Conservation (phyloP, 2,113 vertebrate species). For the Bungarus multicinctus region DNA sequence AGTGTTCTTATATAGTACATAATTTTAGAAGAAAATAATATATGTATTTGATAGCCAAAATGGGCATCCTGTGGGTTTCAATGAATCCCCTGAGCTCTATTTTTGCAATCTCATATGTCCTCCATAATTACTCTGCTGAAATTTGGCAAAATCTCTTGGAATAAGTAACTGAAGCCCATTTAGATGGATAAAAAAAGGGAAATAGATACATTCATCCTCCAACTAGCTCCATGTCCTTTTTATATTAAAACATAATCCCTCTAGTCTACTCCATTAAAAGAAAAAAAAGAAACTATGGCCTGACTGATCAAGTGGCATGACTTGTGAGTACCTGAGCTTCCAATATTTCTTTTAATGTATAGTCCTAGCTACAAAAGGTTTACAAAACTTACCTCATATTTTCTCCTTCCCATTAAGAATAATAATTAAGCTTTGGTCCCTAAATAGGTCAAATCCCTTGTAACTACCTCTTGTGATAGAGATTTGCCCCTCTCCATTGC, state of each 20-base stretch:
- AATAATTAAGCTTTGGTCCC: not conserved
- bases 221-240: not conserved
- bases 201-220: not conserved
- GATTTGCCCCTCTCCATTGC: not conserved
- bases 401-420: not conserved
- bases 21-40: not conserved
- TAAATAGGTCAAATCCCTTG: not conserved
- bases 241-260: not conserved
- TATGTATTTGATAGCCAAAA: not conserved
- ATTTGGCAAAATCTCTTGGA: not conserved
- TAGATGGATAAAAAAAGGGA: not conserved
- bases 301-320: not conserved
- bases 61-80: not conserved
- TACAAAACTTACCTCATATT: not conserved
- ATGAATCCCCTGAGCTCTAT: not conserved
- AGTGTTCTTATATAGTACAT: not conserved
- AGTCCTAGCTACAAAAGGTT: not conserved
- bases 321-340: not conserved
- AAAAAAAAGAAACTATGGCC: not conserved
- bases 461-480: not conserved
- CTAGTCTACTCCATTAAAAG: not conserved
- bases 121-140: not conserved
- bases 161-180: not conserved
- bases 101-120: not conserved
- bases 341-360: not conserved